A percentile compares a stretch with the other conserved stretches of the same genome.
phyloP scores from a whole-genome alignment of 2,888 invertebrate genomes.

The Augochlorella aurata region DNA sequence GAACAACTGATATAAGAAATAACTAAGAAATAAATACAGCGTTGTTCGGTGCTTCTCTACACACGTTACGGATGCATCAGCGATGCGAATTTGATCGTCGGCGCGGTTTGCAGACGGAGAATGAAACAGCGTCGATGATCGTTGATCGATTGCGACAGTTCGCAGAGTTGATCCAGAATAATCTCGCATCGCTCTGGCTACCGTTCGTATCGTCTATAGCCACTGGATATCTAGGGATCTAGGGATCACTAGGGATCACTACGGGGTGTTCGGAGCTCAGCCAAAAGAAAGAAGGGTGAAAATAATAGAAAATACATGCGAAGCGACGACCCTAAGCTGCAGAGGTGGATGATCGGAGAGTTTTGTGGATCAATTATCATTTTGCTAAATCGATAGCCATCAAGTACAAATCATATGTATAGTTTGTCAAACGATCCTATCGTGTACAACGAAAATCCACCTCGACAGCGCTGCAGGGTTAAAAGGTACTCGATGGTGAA shows the following conservation, averaged over 20 bases:
- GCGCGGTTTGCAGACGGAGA: background rate
- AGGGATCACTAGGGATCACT: slow-evolving; percentile 20
- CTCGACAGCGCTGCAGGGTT: background rate
- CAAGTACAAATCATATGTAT: too few species aligned
- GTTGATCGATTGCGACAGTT: background rate
- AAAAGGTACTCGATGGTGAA: slow-evolving; percentile 47
- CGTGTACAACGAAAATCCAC: too few species aligned
- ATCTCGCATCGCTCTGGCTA: slow-evolving; percentile 45
- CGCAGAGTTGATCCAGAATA: background rate
- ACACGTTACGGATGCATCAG: slow-evolving; percentile 10
- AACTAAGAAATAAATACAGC: background rate
- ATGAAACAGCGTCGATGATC: background rate
- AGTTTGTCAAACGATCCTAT: too few species aligned
- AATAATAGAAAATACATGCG: slow-evolving; percentile 65
- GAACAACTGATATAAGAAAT: background rate
- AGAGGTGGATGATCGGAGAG: background rate
- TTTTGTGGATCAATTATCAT: background rate
- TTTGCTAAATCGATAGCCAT: too few species aligned
- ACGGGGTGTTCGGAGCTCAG: slow-evolving; percentile 77
- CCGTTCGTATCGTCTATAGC: slow-evolving; percentile 34
- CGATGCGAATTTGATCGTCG: slow-evolving; percentile 48
- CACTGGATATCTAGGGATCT: slow-evolving; percentile 3
- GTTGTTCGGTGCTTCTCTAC: slow-evolving; percentile 62
- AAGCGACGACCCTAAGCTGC: slow-evolving; percentile 47
- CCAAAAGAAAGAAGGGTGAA: slow-evolving; percentile 76